These are phyloP conservation scores for Amphipyra berbera DNA, from an alignment of 2,888 invertebrate genomes.

Conservation along the genomic window DNA sequence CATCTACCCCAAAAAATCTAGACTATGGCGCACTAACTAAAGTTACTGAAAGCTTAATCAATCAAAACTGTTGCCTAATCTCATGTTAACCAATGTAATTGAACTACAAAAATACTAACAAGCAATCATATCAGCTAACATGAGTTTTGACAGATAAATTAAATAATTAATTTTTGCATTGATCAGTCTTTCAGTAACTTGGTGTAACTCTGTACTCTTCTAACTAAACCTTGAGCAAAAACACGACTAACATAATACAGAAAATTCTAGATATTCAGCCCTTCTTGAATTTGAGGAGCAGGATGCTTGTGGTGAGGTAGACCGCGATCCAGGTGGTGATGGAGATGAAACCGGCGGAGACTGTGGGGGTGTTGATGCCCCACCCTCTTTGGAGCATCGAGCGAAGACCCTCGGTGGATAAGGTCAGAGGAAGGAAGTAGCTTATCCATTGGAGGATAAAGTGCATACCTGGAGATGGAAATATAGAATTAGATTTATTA, in stretches of 20 bases:
- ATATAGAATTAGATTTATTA: background rate
- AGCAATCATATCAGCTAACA: no score
- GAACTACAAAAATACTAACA: no score
- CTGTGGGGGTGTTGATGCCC: slow-evolving; percentile 92
- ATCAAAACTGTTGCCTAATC: no score
- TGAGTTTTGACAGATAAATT: no score
- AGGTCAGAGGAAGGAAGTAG: slow-evolving; percentile 95
- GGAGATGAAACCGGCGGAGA: slow-evolving; percentile 95
- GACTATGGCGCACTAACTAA: slow-evolving; percentile 31
- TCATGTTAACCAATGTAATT: no score
- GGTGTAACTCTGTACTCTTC: background rate
- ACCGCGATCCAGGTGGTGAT: slow-evolving; percentile 94
- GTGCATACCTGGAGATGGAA: slow-evolving; percentile 91
- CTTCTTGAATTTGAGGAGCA: slow-evolving; percentile 95
- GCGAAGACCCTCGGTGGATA: slow-evolving; percentile 96
- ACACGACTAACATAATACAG: slow-evolving; percentile 6
- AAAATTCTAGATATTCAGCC: slow-evolving; percentile 86
- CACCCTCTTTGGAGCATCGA: slow-evolving; percentile 96
- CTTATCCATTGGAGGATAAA: slow-evolving; percentile 92
- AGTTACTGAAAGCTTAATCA: no score
- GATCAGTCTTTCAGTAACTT: no score
- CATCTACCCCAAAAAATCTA: slow-evolving; percentile 22
- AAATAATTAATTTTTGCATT: no score
- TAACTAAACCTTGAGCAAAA: slow-evolving; percentile 44
- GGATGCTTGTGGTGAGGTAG: slow-evolving; percentile 93